Percentiles rank a stretch among this genome's conserved stretches.
Conservation (phyloP, 2,888 invertebrate genomes). For the Nephrotoma appendiculata region DNA sequence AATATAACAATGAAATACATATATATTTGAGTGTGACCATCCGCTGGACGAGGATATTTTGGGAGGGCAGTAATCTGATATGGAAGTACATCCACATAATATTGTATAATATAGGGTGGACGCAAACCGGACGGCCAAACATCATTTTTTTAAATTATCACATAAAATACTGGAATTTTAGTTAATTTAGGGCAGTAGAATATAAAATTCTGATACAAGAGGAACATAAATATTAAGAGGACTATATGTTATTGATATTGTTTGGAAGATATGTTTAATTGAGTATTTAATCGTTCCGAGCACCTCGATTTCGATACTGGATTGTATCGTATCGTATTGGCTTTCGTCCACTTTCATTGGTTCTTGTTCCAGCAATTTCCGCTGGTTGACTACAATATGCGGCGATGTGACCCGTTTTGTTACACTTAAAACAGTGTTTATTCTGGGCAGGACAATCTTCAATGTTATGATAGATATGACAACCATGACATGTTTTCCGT, state of each 20-base stretch:
- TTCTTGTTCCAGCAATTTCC: not conserved
- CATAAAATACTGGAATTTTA: not conserved
- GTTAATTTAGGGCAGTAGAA: not conserved
- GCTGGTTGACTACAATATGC: not conserved
- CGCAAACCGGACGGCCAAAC: not conserved
- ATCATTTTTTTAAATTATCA: not conserved
- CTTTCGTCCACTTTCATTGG: not conserved
- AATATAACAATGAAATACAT: not conserved
- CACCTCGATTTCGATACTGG: not conserved
- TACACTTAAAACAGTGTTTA: not conserved
- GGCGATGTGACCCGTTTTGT: not conserved
- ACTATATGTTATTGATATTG: not conserved
- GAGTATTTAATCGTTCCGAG: not conserved
- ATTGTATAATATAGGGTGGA: not conserved
- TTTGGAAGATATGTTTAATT: not conserved
- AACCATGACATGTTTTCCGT: not conserved
- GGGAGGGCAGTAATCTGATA: not conserved
- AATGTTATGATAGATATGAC: not conserved
- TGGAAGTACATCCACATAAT: not conserved
- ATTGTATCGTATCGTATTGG: not conserved
- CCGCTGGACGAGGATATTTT: not conserved
- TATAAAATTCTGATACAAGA: not conserved
- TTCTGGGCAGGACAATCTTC: not conserved
- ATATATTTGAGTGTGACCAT: not conserved
- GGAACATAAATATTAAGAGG: not conserved